These are phyloP conservation scores for Himantopus leucocephalus DNA, from an alignment of 2,113 vertebrate genomes.

Conservation along the genomic window DNA sequence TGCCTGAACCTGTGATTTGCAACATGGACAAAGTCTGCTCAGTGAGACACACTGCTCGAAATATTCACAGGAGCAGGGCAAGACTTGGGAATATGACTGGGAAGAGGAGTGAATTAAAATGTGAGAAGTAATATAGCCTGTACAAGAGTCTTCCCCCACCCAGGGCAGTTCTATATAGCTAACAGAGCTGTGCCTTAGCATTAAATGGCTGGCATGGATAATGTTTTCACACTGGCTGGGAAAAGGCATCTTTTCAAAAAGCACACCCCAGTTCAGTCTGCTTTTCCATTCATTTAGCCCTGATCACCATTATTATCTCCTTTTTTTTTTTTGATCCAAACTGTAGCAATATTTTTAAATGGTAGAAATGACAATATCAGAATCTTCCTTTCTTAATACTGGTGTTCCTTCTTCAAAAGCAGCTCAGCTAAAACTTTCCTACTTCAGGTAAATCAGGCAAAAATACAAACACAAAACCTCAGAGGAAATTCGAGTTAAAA, in stretches of 20 bases:
- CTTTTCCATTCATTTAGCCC: background rate
- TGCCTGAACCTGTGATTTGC: background rate
- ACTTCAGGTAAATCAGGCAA: background rate
- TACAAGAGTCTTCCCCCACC: background rate
- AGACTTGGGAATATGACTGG: background rate
- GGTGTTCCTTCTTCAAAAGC: background rate
- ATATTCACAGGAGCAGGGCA: background rate
- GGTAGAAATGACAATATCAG: background rate
- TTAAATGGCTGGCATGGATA: background rate
- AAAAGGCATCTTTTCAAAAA: background rate
- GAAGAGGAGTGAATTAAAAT: background rate
- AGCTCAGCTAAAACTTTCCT: background rate
- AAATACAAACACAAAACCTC: background rate
- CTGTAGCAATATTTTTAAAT: background rate
- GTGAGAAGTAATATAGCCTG: background rate
- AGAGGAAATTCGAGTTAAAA: background rate
- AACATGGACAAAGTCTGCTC: rapidly evolving
- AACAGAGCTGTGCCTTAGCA: background rate
- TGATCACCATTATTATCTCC: background rate
- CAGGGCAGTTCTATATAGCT: background rate
- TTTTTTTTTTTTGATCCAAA: background rate
- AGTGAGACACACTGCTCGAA: background rate
- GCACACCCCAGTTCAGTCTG: background rate
- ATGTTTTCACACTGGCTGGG: background rate
- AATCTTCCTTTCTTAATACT: background rate